Evolutionary conservation across 2,888 invertebrate species (phyloP).

Genomic region (Megalurothrips usitatus): DNA sequence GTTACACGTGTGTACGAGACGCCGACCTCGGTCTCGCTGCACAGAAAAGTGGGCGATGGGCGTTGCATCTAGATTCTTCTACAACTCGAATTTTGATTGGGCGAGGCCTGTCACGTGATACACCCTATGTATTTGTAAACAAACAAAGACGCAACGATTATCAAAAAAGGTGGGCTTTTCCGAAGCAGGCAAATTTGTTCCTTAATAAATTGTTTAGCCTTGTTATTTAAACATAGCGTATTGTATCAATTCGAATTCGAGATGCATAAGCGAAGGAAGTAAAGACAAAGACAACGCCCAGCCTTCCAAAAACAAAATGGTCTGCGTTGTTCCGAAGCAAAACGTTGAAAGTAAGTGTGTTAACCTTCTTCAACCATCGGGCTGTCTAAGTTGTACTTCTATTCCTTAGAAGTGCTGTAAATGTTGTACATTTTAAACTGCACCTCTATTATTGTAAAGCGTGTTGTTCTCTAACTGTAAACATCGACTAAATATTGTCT

Average conservation of each 20-base stretch:
- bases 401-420: slow-evolving; percentile 20
- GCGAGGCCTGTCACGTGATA: no score
- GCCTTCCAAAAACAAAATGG: slow-evolving; percentile 51
- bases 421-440: slow-evolving; percentile 19
- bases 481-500: slow-evolving; percentile 8
- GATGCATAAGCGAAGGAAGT: background rate
- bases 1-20: no score
- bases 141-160: background rate
- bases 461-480: slow-evolving; percentile 12
- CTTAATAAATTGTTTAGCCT: background rate
- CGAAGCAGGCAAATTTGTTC: background rate
- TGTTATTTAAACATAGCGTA: background rate
- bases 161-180: background rate
- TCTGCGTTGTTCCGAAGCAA: slow-evolving; percentile 68
- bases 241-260: background rate
- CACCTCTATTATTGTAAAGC: slow-evolving; percentile 30
- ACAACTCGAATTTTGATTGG: no score
- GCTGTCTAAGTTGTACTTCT: background rate
- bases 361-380: slow-evolving; percentile 13
- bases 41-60: no score
- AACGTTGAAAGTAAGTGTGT: slow-evolving; percentile 65
- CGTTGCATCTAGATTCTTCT: no score
- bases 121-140: no score
- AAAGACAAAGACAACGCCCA: background rate
- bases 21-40: no score